Evolutionary conservation across 2,113 vertebrate species (phyloP).

Genomic region (Mugil cephalus): DNA sequence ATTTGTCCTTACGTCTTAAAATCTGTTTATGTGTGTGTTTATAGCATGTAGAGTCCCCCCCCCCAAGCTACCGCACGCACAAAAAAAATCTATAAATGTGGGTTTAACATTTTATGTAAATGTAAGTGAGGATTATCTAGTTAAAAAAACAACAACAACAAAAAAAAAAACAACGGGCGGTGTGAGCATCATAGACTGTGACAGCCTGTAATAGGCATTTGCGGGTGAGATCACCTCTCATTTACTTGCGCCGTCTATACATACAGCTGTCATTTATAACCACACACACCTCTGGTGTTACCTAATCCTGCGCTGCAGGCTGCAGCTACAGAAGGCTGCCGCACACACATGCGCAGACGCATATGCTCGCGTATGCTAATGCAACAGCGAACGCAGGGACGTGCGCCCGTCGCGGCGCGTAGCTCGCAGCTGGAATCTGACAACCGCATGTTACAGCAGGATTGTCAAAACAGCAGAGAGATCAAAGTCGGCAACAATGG

Average conservation of each 20-base stretch:
- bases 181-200: neutral
- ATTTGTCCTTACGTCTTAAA: too few relatives aligned
- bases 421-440: slow-evolving; percentile 25
- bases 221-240: slow-evolving; percentile 12
- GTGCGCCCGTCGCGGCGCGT: neutral
- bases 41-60: too few relatives aligned
- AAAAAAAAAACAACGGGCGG: too few relatives aligned
- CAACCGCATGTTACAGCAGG: slow-evolving; percentile 33
- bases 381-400: neutral
- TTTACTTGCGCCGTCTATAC: slow-evolving; percentile 20
- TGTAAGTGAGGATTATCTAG: too few relatives aligned
- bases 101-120: too few relatives aligned
- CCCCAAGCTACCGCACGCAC: too few relatives aligned
- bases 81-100: too few relatives aligned
- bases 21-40: too few relatives aligned
- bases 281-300: slow-evolving; percentile 55
- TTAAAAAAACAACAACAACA: too few relatives aligned
- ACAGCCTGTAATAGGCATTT: neutral
- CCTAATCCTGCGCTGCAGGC: slow-evolving; percentile 51
- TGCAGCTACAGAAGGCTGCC: slow-evolving; percentile 3
- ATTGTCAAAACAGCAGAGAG: slow-evolving; percentile 26
- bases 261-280: slow-evolving; percentile 59
- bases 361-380: slow-evolving; percentile 1
- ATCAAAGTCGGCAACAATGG: slow-evolving; percentile 21
- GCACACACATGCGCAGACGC: neutral